Conservation (phyloP, 2,888 invertebrate genomes). For the Eretmocerus hayati region DNA sequence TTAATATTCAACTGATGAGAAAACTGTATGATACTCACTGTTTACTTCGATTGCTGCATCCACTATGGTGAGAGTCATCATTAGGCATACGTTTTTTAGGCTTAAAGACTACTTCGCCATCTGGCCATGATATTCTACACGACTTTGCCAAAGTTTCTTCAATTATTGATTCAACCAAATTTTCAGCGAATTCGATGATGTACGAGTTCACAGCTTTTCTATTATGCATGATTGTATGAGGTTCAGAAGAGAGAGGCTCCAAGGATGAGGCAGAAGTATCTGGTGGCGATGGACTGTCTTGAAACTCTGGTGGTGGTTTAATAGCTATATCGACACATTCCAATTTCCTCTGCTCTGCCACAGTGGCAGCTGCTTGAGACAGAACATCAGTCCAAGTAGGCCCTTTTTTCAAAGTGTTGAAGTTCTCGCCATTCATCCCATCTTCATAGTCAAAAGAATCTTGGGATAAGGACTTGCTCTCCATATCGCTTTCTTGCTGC, state of each 20-base stretch:
- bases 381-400: slow-evolving; percentile 53
- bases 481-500: slow-evolving; percentile 78
- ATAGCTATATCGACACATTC: slow-evolving; percentile 54
- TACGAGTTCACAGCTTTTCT: slow-evolving; percentile 16
- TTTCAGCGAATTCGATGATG: slow-evolving; percentile 42
- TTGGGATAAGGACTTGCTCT: slow-evolving; percentile 68
- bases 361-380: slow-evolving; percentile 52
- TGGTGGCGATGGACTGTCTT: slow-evolving; percentile 55
- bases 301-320: slow-evolving; percentile 81
- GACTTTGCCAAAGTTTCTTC: slow-evolving; percentile 50
- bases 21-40: slow-evolving; percentile 5
- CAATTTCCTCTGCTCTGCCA: slow-evolving; percentile 34
- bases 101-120: slow-evolving; percentile 33
- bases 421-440: slow-evolving; percentile 73
- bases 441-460: slow-evolving; percentile 74
- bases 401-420: slow-evolving; percentile 75
- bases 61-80: slow-evolving; percentile 18
- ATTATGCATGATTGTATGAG: slow-evolving; percentile 19
- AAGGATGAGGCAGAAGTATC: slow-evolving; percentile 41
- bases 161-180: slow-evolving; percentile 47
- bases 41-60: slow-evolving; percentile 16
- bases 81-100: slow-evolving; percentile 19
- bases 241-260: slow-evolving; percentile 35
- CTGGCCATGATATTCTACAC: slow-evolving; percentile 45
- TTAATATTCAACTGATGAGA: neutral